phyloP scores from a whole-genome alignment of 2,888 invertebrate genomes.

The Carpatolechia fugitivella region DNA sequence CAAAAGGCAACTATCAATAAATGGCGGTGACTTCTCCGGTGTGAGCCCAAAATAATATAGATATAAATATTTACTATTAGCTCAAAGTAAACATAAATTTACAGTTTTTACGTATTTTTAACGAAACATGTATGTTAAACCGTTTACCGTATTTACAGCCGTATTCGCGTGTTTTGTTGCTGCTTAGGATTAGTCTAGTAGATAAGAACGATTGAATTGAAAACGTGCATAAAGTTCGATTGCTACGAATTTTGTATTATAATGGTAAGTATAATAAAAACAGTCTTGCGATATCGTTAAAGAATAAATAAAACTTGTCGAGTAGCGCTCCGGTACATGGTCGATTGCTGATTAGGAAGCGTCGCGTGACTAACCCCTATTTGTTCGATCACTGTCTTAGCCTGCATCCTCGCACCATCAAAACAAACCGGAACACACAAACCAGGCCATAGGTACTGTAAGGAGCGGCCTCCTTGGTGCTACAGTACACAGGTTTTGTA shows the following conservation, averaged over 20 bases:
- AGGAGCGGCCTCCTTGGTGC: no score
- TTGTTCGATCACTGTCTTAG: conserved; percentile 74
- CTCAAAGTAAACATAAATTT: no score
- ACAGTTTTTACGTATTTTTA: no score
- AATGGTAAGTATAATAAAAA: conserved; percentile 54
- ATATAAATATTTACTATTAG: no score
- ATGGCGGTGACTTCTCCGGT: no score
- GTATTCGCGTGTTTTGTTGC: no score
- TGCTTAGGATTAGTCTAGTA: not conserved
- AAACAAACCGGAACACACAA: conserved; percentile 60
- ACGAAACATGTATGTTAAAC: no score
- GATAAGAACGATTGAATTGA: not conserved
- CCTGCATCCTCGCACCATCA: conserved; percentile 64
- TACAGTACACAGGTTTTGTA: no score
- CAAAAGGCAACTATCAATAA: no score
- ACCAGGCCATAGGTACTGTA: conserved; percentile 30
- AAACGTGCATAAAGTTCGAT: not conserved
- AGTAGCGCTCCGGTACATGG: conserved; percentile 61
- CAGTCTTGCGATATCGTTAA: conserved; percentile 61
- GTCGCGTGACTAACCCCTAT: conserved; percentile 75
- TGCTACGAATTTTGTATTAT: conserved; percentile 46
- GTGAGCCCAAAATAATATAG: no score
- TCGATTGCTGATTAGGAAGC: conserved; percentile 66
- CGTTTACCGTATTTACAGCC: no score
- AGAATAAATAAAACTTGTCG: conserved; percentile 70